A percentile compares a stretch with the other conserved stretches of the same genome.
phyloP scores from a whole-genome alignment of 2,888 invertebrate species.

The Nemurella pictetii region DNA sequence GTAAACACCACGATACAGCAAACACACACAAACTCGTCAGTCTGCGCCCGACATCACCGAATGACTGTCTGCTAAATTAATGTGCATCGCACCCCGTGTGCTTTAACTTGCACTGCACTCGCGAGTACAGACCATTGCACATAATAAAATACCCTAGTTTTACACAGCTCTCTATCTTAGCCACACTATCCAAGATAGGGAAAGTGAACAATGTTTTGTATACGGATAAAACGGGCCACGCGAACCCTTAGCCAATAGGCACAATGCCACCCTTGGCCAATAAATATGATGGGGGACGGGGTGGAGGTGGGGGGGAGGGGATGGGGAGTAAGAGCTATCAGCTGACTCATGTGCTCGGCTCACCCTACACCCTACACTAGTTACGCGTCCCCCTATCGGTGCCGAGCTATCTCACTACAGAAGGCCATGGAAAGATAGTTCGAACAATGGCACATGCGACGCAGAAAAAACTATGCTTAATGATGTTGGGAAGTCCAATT shows the following conservation, averaged over 20 bases:
- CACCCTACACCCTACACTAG: constrained; percentile 7
- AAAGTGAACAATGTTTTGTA: neutral
- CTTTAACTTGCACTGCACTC: constrained; percentile 11
- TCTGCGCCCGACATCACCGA: neutral
- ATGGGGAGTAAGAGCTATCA: constrained; percentile 34
- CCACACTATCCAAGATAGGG: neutral
- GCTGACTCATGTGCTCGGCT: constrained; percentile 40
- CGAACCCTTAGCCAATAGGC: constrained; percentile 36
- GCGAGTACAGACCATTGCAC: neutral
- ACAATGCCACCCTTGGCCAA: constrained; percentile 39
- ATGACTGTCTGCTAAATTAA: constrained; percentile 33
- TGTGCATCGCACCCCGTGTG: constrained; percentile 29
- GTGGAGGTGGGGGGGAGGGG: constrained; percentile 21
- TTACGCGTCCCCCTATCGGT: neutral
- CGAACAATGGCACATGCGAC: neutral
- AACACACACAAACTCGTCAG: constrained; percentile 18
- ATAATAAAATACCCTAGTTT: neutral
- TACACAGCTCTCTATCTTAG: neutral
- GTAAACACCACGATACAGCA: neutral
- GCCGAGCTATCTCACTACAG: neutral
- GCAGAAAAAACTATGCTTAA: neutral
- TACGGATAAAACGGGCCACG: neutral
- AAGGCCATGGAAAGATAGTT: neutral
- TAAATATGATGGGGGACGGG: constrained; percentile 31
- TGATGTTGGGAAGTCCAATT: neutral